Evolutionary conservation across 2,797 vertebrate species (phyloP).

Genomic region (Malacoraja senta): DNA sequence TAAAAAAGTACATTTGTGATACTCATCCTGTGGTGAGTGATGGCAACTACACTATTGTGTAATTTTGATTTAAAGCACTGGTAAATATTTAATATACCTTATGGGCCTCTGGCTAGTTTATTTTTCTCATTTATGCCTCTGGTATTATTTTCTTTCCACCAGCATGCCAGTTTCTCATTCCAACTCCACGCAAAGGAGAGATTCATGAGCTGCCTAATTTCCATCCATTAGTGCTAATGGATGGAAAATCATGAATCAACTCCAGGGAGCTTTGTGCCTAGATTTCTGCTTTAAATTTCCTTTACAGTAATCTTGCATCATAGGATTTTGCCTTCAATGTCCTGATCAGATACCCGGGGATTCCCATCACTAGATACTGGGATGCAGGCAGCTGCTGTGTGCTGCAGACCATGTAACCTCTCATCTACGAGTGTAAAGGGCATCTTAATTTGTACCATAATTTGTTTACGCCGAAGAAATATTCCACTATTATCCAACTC

Average conservation of each 20-base stretch:
- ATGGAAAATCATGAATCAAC: background rate
- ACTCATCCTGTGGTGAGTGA: background rate
- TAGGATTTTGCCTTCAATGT: background rate
- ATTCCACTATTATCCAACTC: background rate
- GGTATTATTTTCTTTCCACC: background rate
- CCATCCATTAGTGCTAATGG: background rate
- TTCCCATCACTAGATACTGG: background rate
- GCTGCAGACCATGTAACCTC: background rate
- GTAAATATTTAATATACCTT: background rate
- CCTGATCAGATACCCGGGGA: background rate
- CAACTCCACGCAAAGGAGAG: background rate
- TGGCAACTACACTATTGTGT: background rate
- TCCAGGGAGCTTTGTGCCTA: background rate
- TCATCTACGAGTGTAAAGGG: background rate
- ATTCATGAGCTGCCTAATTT: background rate
- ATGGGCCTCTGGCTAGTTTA: background rate
- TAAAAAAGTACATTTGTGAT: background rate
- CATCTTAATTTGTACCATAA: background rate
- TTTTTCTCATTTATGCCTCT: background rate
- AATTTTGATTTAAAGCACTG: background rate
- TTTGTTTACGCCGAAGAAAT: background rate
- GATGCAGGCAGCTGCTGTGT: background rate
- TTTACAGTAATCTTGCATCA: background rate
- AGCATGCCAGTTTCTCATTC: background rate
- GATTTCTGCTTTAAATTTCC: background rate